These are phyloP conservation scores for Spermophilus dauricus DNA, from an alignment of 2,113 vertebrate genomes.

Conservation along the genomic window DNA sequence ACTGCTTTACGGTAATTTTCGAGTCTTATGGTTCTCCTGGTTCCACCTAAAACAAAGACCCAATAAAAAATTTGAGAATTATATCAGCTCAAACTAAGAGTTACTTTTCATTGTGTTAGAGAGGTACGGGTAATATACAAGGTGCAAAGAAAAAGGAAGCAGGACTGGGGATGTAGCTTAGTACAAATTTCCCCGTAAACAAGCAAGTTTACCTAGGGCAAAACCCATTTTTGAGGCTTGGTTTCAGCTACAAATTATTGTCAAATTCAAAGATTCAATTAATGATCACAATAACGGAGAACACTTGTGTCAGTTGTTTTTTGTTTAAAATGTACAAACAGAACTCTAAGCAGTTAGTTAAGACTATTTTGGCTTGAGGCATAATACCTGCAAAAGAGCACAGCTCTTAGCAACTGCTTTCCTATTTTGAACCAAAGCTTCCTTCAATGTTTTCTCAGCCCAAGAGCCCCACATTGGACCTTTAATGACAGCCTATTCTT, in stretches of 20 bases:
- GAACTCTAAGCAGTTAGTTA: neutral
- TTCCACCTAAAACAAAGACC: neutral
- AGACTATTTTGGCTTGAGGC: neutral
- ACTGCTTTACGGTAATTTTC: neutral
- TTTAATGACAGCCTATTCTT: neutral
- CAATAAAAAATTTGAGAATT: slow-evolving; percentile 4
- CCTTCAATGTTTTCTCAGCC: neutral
- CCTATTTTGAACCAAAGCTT: neutral
- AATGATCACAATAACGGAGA: slow-evolving; percentile 37
- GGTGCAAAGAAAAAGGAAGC: slow-evolving; percentile 4
- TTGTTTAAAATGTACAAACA: slow-evolving; percentile 11
- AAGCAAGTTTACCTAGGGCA: neutral
- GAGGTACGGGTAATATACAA: neutral
- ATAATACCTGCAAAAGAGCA: neutral
- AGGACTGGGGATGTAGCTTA: neutral
- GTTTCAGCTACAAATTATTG: slow-evolving; percentile 31
- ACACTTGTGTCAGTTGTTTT: neutral
- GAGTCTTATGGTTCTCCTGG: neutral
- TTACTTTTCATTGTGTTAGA: neutral
- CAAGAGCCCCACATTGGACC: neutral
- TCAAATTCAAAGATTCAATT: slow-evolving; percentile 14
- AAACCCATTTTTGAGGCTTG: neutral
- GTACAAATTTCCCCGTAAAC: neutral
- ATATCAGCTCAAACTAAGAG: neutral
- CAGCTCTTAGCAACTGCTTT: neutral